These are phyloP conservation scores for Nephrotoma appendiculata DNA, from an alignment of 2,888 invertebrate species.

Conservation along the genomic window DNA sequence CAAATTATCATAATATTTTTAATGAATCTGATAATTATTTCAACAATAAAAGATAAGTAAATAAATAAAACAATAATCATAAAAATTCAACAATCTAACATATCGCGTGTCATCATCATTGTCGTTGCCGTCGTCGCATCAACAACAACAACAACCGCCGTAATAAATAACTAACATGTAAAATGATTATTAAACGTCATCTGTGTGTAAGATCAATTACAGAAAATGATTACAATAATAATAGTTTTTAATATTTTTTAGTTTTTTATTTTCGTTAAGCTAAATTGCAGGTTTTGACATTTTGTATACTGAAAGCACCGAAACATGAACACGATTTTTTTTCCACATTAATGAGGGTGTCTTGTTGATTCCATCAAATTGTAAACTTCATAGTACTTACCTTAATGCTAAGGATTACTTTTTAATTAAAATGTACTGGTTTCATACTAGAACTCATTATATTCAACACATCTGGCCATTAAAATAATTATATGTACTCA, in stretches of 20 bases:
- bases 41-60: neutral
- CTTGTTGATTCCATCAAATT: neutral
- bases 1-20: neutral
- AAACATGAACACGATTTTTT: neutral
- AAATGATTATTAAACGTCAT: neutral
- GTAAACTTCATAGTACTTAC: neutral
- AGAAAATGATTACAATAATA: neutral
- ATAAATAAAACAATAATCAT: neutral
- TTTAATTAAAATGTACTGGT: neutral
- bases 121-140: neutral
- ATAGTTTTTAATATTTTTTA: neutral
- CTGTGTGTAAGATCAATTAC: neutral
- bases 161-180: neutral
- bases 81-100: neutral
- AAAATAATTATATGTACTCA: neutral
- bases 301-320: neutral
- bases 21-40: neutral
- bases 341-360: neutral
- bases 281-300: neutral
- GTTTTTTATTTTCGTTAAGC: neutral
- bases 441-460: neutral
- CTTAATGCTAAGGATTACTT: neutral
- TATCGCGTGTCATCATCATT: neutral
- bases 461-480: neutral
- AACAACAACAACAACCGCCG: neutral